Conservation (phyloP, 2,888 invertebrate genomes). For the Lasioglossum figueresi region DNA sequence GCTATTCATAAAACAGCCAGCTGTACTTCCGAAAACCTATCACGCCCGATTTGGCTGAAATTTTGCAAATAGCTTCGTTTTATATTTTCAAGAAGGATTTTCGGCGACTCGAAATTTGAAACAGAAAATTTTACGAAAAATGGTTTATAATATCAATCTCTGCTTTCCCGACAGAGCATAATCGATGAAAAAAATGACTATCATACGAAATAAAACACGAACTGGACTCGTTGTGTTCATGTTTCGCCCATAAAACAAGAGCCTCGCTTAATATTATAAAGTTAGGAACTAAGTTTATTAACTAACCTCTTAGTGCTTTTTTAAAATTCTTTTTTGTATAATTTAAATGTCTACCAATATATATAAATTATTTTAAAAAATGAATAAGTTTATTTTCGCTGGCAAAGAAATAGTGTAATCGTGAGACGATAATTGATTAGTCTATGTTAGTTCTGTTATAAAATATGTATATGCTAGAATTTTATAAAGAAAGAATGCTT, state of each 20-base stretch:
- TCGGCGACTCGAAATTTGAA: neutral
- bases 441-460: no score
- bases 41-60: neutral
- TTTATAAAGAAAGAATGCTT: no score
- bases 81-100: neutral
- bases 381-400: no score
- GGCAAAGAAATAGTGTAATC: no score
- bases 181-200: neutral
- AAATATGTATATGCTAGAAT: no score
- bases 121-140: neutral
- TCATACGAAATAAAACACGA: neutral
- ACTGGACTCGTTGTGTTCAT: neutral
- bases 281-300: neutral
- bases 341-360: no score
- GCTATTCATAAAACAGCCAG: constrained; percentile 82
- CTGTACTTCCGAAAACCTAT: neutral
- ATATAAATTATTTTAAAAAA: no score
- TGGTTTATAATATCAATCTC: neutral
- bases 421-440: no score
- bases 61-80: neutral
- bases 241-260: neutral
- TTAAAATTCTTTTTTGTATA: no score
- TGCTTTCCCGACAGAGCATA: neutral
- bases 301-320: no score
- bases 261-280: neutral